Percentiles rank a stretch among this genome's conserved stretches.
These are phyloP conservation scores for Phyllotreta cruciferae DNA, from an alignment of 2,888 invertebrate genomes.

Conservation along the genomic window DNA sequence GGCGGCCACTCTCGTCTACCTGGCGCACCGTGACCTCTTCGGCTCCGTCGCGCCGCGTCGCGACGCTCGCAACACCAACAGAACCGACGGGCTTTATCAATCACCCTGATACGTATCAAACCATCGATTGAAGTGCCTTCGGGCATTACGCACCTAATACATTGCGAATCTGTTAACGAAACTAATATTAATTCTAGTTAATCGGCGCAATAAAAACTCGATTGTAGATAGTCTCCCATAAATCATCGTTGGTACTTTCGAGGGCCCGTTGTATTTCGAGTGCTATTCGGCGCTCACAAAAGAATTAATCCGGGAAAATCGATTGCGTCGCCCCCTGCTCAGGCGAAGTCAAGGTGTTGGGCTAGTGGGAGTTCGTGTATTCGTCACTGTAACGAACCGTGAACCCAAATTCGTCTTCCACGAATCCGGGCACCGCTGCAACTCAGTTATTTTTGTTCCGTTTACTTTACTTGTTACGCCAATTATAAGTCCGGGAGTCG, in stretches of 20 bases:
- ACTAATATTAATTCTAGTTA: too few relatives aligned
- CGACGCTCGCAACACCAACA: background rate
- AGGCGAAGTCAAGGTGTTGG: constrained; percentile 36
- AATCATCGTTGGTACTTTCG: constrained; percentile 1
- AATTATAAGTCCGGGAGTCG: constrained; percentile 16
- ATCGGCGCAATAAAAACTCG: too few relatives aligned
- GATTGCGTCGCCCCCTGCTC: constrained; percentile 25
- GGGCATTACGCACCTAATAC: too few relatives aligned
- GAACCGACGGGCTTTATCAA: too few relatives aligned
- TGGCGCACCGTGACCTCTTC: constrained; percentile 48
- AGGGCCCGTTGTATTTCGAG: background rate
- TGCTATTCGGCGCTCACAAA: constrained; percentile 15
- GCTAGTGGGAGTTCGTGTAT: constrained; percentile 32
- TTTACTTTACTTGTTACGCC: constrained; percentile 23
- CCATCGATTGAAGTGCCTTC: too few relatives aligned
- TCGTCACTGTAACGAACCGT: constrained; percentile 38
- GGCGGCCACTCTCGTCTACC: constrained; percentile 45
- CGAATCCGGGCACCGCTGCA: constrained; percentile 32
- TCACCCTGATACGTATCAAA: too few relatives aligned
- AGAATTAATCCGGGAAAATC: constrained; percentile 33
- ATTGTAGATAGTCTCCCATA: background rate
- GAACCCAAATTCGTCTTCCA: constrained; percentile 38
- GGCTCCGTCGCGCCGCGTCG: constrained; percentile 28
- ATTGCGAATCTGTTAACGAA: too few relatives aligned
- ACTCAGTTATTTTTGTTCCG: constrained; percentile 37